These are phyloP conservation scores for Centropus bengalensis DNA, from an alignment of 2,113 vertebrate species.

Conservation along the genomic window DNA sequence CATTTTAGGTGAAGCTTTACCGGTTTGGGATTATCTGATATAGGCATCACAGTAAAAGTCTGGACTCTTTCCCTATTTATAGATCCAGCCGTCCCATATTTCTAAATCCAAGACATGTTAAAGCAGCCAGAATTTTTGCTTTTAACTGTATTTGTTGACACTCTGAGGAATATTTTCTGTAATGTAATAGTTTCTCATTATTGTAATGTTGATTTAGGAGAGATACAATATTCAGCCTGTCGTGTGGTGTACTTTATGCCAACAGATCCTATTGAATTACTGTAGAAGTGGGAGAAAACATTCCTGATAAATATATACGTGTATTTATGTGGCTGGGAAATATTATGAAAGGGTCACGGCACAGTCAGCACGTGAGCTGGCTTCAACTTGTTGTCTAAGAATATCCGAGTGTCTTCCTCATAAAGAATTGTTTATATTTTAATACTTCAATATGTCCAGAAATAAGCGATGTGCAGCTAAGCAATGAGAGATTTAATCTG, in stretches of 20 bases:
- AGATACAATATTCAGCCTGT: neutral
- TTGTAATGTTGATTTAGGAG: neutral
- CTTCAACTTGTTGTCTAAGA: constrained; percentile 35
- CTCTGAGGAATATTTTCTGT: constrained; percentile 11
- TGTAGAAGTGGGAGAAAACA: constrained; percentile 14
- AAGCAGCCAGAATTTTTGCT: constrained; percentile 3
- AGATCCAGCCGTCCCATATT: neutral
- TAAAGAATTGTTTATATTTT: neutral
- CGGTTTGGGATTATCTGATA: neutral
- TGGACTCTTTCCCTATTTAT: neutral
- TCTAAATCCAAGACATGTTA: neutral
- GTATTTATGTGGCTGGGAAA: neutral
- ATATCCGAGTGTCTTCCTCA: constrained; percentile 22
- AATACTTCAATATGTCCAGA: neutral
- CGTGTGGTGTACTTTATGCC: neutral
- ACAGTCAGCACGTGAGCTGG: constrained; percentile 10
- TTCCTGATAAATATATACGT: constrained; percentile 22
- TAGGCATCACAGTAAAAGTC: neutral
- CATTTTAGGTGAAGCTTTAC: neutral
- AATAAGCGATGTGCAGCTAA: neutral
- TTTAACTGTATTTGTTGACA: neutral
- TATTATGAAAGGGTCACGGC: constrained; percentile 31
- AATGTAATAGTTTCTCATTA: constrained; percentile 24
- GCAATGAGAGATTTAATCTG: neutral
- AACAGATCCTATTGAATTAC: constrained; percentile 17